phyloP scores from a whole-genome alignment of 2,113 vertebrate species.

The Holacanthus passer region DNA sequence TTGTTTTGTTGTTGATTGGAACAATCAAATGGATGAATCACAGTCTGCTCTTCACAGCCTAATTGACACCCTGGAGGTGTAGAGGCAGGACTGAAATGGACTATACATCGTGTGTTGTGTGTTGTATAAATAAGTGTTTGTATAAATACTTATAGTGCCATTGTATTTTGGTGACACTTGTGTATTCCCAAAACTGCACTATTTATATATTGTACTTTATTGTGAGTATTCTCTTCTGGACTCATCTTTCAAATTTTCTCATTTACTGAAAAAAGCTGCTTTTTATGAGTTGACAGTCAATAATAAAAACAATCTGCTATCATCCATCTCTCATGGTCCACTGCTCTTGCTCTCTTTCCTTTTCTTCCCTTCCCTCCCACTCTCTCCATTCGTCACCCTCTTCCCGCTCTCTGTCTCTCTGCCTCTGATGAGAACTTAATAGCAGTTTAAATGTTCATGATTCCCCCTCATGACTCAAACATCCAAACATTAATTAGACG shows the following conservation, averaged over 20 bases:
- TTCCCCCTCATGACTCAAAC: slow-evolving; percentile 53
- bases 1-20: slow-evolving; percentile 1
- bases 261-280: neutral
- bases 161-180: neutral
- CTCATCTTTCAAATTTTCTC: neutral
- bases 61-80: slow-evolving; percentile 6
- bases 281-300: neutral
- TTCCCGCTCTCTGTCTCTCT: slow-evolving; percentile 2
- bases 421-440: slow-evolving; percentile 64
- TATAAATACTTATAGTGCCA: neutral
- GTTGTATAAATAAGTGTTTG: neutral
- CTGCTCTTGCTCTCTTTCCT: slow-evolving; percentile 7
- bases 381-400: neutral
- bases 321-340: slow-evolving; percentile 21
- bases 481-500: slow-evolving; percentile 61
- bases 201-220: neutral
- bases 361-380: slow-evolving; percentile 8
- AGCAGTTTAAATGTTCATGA: slow-evolving; percentile 58
- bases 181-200: neutral
- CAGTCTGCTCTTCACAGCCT: slow-evolving; percentile 1
- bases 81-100: neutral
- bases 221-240: neutral
- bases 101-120: neutral
- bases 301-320: neutral
- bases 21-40: slow-evolving; percentile 27